Base-by-base conservation (phyloP, 2,888 invertebrate genomes). In the Macropis europaea region DNA sequence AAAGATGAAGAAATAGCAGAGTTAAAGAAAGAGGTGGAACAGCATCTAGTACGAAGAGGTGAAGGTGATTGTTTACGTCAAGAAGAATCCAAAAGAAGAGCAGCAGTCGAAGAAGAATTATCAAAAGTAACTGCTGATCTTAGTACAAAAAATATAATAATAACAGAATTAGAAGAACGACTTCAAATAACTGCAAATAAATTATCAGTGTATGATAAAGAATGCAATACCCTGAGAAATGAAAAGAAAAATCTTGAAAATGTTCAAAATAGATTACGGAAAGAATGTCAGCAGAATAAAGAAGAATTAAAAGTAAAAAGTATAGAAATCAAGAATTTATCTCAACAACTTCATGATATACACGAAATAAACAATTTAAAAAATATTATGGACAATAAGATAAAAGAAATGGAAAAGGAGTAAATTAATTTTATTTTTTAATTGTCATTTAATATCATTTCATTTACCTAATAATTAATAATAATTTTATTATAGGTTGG, bases 1-100 rank as follows among this genome's bases (percentile, higher is more conserved):
- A 81, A 77, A 32, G 68, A 83, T 5, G 40, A 53, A 2, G 83
- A 86, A 63, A 77, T 83, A 34, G 59, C 64, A 11, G 56, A 62
- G 13, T 71, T 83, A 47, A 77, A 73, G 40, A 43, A 73, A 4
- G 61, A 79, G 56, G 60, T 81, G 15, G 61, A 36, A 24, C 34
- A 73, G 7, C 68, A 79, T 22, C 50, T 78, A 43, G 36, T 19
- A 2, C 60, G 57, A 62, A 72, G 22, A 42, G 75, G 47, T 7
- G 73, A 78, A 50, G 76, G 76, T 11, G 78, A 78, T 42, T 59
- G 47, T 40, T n/a, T 56, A 40, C 52, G 19, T 38, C 47, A 59
- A 34, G 57, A 50, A n/a, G 38, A 68, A 1, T 7, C 45, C 1
- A 32, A 59, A 17, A 56, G 30, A 5, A 61, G 5, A 13, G 32